These are phyloP conservation scores for Proisotoma minuta DNA, from an alignment of 2,888 invertebrate genomes.

Conservation along the genomic window DNA sequence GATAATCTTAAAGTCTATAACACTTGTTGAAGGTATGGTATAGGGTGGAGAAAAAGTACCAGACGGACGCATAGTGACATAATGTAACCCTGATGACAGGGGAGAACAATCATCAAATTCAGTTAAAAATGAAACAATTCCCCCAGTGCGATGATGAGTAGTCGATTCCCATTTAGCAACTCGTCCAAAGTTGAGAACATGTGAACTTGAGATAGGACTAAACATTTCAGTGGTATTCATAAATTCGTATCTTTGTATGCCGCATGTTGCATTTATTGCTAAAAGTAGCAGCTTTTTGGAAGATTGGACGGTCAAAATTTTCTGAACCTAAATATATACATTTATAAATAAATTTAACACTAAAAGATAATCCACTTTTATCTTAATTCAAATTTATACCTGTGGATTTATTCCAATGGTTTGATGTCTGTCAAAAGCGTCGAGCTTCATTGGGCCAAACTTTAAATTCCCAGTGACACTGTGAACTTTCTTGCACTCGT, in stretches of 20 bases:
- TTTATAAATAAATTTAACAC: not conserved
- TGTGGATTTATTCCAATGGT: slow-evolving; percentile 19
- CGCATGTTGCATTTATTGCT: slow-evolving; percentile 19
- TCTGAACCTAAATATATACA: slow-evolving; percentile 15
- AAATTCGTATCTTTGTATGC: slow-evolving; percentile 21
- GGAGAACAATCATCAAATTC: slow-evolving; percentile 15
- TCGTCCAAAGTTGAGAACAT: slow-evolving; percentile 12
- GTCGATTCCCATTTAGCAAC: slow-evolving; percentile 21
- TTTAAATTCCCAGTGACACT: slow-evolving; percentile 12
- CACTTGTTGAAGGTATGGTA: not conserved
- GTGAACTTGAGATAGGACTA: not conserved
- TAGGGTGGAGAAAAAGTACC: slow-evolving; percentile 8
- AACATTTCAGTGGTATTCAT: slow-evolving; percentile 19
- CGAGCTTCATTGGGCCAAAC: slow-evolving; percentile 33
- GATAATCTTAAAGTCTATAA: slow-evolving; percentile 16
- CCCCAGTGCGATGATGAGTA: not conserved
- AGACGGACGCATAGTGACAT: not conserved
- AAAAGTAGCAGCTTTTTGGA: slow-evolving; percentile 12
- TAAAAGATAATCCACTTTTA: not conserved
- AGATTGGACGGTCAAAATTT: slow-evolving; percentile 18
- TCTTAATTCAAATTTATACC: slow-evolving; percentile 16
- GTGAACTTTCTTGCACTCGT: slow-evolving; percentile 21
- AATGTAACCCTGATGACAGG: slow-evolving; percentile 6
- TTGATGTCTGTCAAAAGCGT: slow-evolving; percentile 42
- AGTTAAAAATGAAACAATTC: slow-evolving; percentile 21